Evolutionary conservation across 2,113 vertebrate species (phyloP).

Genomic region (Thomomys bottae): DNA sequence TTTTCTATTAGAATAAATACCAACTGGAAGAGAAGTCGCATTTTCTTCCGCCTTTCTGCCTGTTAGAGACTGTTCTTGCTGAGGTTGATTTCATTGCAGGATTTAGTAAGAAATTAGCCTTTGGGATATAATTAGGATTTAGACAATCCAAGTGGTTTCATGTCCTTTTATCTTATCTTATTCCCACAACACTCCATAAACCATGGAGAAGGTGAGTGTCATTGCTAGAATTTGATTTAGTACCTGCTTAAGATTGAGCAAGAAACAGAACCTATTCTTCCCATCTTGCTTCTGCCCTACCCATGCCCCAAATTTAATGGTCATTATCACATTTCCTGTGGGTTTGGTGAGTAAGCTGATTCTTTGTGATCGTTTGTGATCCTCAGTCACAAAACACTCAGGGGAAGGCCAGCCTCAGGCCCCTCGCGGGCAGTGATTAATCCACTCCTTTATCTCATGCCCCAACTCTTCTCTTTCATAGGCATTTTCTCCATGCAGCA

Average conservation of each 20-base stretch:
- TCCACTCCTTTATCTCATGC: accelerated
- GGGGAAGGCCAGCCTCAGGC: not conserved
- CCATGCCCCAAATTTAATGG: not conserved
- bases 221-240: not conserved
- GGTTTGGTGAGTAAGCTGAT: not conserved
- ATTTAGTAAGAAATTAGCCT: not conserved
- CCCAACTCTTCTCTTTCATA: not conserved
- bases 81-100: not conserved
- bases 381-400: not conserved
- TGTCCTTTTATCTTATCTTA: not conserved
- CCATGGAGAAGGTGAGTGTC: not conserved
- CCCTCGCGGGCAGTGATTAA: not conserved
- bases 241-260: not conserved
- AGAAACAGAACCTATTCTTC: not conserved
- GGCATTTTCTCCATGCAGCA: not conserved
- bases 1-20: not conserved
- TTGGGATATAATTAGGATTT: not conserved
- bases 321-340: not conserved
- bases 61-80: not conserved
- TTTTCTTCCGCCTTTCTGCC: not conserved
- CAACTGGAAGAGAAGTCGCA: not conserved
- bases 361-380: not conserved
- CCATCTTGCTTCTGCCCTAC: not conserved
- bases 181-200: not conserved
- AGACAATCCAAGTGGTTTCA: not conserved